These are phyloP conservation scores for Ditylenchus dipsaci DNA, from an alignment of 1,140 invertebrate species.

Conservation along the genomic window DNA sequence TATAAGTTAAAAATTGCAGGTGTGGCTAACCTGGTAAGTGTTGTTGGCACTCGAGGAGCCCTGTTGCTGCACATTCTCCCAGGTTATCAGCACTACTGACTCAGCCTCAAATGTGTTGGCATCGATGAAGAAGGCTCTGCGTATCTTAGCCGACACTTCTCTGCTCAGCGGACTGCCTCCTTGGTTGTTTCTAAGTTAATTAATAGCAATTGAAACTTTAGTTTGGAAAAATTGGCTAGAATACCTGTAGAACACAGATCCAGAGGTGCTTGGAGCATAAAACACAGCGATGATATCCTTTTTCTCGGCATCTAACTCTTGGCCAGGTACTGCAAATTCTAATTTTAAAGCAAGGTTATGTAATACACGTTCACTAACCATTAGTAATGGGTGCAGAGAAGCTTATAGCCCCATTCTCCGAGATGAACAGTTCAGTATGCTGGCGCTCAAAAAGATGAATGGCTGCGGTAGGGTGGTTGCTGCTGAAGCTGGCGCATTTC, in stretches of 20 bases:
- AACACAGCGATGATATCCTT: constrained; percentile 31
- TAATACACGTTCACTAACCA: neutral
- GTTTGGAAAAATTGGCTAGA: neutral
- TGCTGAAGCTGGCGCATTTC: neutral
- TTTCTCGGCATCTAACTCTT: constrained; percentile 11
- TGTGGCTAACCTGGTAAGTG: constrained; percentile 30
- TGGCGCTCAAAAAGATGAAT: constrained; percentile 24
- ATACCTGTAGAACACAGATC: constrained; percentile 26
- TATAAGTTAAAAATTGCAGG: too few species aligned
- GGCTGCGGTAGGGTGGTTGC: constrained; percentile 13
- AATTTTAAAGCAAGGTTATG: neutral
- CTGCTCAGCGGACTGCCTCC: neutral
- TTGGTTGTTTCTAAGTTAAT: constrained; percentile 8
- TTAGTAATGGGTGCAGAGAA: constrained; percentile 13
- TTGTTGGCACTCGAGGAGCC: neutral
- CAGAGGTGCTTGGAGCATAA: constrained; percentile 14
- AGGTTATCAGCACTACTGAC: constrained; percentile 26
- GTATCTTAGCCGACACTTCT: constrained; percentile 29
- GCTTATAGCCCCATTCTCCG: constrained; percentile 21
- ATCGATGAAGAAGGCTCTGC: constrained; percentile 25
- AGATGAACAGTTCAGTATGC: constrained; percentile 23
- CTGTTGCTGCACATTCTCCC: constrained; percentile 17
- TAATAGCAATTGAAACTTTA: neutral
- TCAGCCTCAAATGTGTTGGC: constrained; percentile 25
- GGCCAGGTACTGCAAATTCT: constrained; percentile 9